Conservation (phyloP, 2,113 vertebrate genomes). For the Spilogale gracilis region DNA sequence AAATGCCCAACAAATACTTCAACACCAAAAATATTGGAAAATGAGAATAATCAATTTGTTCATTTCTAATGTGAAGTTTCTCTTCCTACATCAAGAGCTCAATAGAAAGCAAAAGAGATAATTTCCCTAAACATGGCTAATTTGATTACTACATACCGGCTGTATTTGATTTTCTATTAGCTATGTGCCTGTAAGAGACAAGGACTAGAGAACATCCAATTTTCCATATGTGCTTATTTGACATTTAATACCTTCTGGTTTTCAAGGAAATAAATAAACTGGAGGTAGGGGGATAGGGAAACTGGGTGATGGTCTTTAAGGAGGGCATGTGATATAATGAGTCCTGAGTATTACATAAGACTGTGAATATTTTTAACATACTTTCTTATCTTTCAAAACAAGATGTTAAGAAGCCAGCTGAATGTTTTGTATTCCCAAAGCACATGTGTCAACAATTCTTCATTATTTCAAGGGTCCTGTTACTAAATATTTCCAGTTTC, state of each 20-base stretch:
- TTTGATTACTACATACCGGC: background rate
- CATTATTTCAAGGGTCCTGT: conserved; percentile 39
- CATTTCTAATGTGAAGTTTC: conserved; percentile 25
- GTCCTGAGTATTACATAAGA: no score
- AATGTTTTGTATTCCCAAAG: conserved; percentile 29
- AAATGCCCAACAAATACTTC: background rate
- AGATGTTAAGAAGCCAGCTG: conserved; percentile 15
- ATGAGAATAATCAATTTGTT: background rate
- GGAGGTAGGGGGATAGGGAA: no score
- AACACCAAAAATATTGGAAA: conserved; percentile 2
- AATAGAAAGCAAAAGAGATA: conserved; percentile 19
- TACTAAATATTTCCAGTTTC: conserved; percentile 45
- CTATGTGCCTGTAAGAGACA: background rate
- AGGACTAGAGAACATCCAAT: background rate
- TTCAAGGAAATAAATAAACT: background rate
- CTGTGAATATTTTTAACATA: conserved; percentile 35
- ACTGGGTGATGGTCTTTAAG: no score
- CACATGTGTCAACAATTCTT: background rate
- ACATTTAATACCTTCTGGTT: background rate
- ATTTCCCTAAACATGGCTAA: background rate
- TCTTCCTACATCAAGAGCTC: background rate
- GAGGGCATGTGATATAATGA: no score
- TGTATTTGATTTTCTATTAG: background rate
- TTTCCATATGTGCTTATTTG: background rate
- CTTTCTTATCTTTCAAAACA: conserved; percentile 58